These are phyloP conservation scores for Macroglossus sobrinus DNA, from an alignment of 2,113 vertebrate species.

Conservation along the genomic window DNA sequence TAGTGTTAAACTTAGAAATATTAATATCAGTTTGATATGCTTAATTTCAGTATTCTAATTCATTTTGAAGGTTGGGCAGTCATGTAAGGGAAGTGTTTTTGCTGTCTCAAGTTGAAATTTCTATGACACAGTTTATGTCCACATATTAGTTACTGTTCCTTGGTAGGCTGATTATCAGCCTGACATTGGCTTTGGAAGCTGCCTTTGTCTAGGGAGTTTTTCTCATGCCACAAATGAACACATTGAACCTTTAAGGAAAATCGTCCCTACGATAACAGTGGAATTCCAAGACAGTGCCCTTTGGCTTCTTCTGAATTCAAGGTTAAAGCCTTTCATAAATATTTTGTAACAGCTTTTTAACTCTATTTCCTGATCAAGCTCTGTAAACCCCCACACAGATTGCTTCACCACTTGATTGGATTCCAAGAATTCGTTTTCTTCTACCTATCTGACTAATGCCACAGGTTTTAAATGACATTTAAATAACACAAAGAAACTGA, in stretches of 20 bases:
- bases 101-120: background rate
- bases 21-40: background rate
- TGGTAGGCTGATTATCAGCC: background rate
- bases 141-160: background rate
- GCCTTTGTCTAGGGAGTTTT: background rate
- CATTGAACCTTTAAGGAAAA: background rate
- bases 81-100: background rate
- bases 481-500: background rate
- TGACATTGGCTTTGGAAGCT: background rate
- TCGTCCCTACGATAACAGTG: background rate
- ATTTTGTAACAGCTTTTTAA: background rate
- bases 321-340: background rate
- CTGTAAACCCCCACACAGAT: background rate
- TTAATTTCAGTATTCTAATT: slow-evolving; percentile 21
- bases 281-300: background rate
- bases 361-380: background rate
- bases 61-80: background rate
- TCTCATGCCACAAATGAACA: background rate
- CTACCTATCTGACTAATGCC: background rate
- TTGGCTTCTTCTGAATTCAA: background rate
- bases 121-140: background rate
- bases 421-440: background rate
- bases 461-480: slow-evolving; percentile 3
- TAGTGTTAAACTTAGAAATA: background rate
- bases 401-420: background rate